A percentile compares a stretch with the other conserved stretches of the same genome.
These are phyloP conservation scores for Pyrgilauda ruficollis DNA, from an alignment of 2,113 vertebrate species.

Conservation along the genomic window DNA sequence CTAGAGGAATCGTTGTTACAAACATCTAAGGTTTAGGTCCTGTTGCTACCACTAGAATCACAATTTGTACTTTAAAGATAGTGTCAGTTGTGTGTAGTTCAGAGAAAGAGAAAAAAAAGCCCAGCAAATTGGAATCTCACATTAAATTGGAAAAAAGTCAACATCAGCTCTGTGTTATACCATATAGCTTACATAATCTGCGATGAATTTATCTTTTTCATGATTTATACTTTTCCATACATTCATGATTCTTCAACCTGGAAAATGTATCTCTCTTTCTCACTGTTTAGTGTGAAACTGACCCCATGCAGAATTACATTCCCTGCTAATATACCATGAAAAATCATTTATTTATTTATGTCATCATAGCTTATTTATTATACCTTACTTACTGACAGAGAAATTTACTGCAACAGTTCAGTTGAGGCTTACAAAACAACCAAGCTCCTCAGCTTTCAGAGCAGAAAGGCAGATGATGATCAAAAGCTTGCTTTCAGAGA, in stretches of 20 bases:
- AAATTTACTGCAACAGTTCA: not conserved
- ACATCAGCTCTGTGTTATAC: not conserved
- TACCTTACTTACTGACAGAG: not conserved
- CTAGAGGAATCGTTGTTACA: not conserved
- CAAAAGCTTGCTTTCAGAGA: slow-evolving; percentile 1
- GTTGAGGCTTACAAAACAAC: not conserved
- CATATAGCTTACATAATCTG: not conserved
- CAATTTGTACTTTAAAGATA: not conserved
- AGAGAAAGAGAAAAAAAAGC: not conserved
- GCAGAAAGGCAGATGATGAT: slow-evolving; percentile 14
- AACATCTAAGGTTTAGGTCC: not conserved
- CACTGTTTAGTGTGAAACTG: not conserved
- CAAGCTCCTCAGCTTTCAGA: not conserved
- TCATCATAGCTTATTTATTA: slow-evolving; percentile 14
- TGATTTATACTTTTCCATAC: not conserved
- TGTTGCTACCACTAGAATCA: slow-evolving; percentile 4
- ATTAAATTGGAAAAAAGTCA: not conserved
- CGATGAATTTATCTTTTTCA: not conserved
- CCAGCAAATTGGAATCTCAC: not conserved
- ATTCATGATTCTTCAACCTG: not conserved
- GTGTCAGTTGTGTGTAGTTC: not conserved
- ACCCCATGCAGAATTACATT: not conserved
- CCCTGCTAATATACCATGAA: not conserved
- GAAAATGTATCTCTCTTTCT: not conserved
- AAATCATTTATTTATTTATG: slow-evolving; percentile 13